A percentile compares a stretch with the other conserved stretches of the same genome.
phyloP scores from a whole-genome alignment of 2,797 vertebrate genomes.

The Gymnodraco acuticeps region DNA sequence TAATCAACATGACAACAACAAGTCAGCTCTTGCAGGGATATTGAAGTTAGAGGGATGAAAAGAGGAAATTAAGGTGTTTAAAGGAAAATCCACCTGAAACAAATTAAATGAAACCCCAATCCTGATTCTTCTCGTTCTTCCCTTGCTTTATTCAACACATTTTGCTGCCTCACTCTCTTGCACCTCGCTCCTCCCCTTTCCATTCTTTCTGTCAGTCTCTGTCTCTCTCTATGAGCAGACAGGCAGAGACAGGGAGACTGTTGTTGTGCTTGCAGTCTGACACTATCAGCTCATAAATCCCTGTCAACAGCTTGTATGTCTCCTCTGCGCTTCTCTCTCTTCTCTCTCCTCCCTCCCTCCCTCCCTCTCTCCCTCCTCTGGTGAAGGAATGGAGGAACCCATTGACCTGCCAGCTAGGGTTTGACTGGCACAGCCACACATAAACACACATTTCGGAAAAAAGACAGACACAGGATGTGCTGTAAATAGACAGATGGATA shows the following conservation, averaged over 20 bases:
- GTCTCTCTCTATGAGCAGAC: slow-evolving; percentile 72
- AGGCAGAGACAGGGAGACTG: slow-evolving; percentile 75
- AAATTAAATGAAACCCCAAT: slow-evolving; percentile 45
- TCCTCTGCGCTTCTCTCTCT: slow-evolving; percentile 65
- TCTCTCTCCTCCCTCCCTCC: slow-evolving; percentile 27
- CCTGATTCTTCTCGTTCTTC: slow-evolving; percentile 27
- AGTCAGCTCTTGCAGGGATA: slow-evolving; percentile 28
- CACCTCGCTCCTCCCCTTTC: not conserved
- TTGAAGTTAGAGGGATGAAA: not conserved
- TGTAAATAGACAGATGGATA: slow-evolving; percentile 8
- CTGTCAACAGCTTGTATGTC: slow-evolving; percentile 83
- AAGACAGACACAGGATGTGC: slow-evolving; percentile 8
- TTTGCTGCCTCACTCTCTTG: slow-evolving; percentile 68
- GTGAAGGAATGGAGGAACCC: slow-evolving; percentile 73
- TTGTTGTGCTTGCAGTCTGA: slow-evolving; percentile 78
- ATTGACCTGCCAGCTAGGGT: slow-evolving; percentile 69
- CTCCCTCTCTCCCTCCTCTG: slow-evolving; percentile 47
- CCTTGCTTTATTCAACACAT: slow-evolving; percentile 51
- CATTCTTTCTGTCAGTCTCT: slow-evolving; percentile 68
- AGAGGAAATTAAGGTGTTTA: not conserved
- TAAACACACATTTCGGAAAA: slow-evolving; percentile 22
- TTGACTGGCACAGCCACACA: slow-evolving; percentile 61
- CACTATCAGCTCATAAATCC: slow-evolving; percentile 86
- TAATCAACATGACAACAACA: slow-evolving; percentile 17
- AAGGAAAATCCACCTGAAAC: slow-evolving; percentile 10